Evolutionary conservation across 2,888 invertebrate species (phyloP), one percentile per base, ranked within the genome.

Genomic region (Ectemnius cavifrons): DNA sequence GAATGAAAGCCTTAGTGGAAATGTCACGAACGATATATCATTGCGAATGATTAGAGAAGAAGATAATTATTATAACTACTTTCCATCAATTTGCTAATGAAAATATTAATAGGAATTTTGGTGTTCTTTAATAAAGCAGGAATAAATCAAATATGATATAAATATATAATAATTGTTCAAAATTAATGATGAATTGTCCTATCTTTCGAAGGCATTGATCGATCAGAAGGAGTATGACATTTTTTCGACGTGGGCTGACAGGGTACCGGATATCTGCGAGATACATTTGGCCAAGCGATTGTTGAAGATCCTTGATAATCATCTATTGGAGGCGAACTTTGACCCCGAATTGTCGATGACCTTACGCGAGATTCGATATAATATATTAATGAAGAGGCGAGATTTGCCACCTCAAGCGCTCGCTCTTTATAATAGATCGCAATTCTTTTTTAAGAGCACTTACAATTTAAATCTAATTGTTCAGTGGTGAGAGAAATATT

Each of bases 361-460:
- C 16, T 90, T 98, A n/a, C 93, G 95, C 66, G 97, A 98, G 92
- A 95, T 96, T 46, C 95, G 95, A 71, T 97, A 97, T 85, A 92
- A 97, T 92, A 93, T 94, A 67, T 92, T 94, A 75, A 92, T 96
- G 84, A 93, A 93, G 0, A 93, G 93, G 78, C 93, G 93, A 72
- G 92, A 94, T 27, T 92, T 96, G 71, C 94, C 94, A 0, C 87
- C 92, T 1, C 93, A 94, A 65, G 94, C 95, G 0, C 81, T 92
- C 14, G 93, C 93, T 20, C 92, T 98, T 57, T 96, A 94, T 85
- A 92, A 92, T 0, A 93, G 94, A 69, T 93, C 94, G 81, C 95
- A 96, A 86, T 94, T 94, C 74, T 92, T 97, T 63, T 93, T 92
- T 73, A 90, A 86, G 20, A 88, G 86, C 23, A 86, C 89, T 11